Percentiles rank a stretch among this genome's conserved stretches.
Evolutionary conservation across 2,797 vertebrate genomes (phyloP).

Genomic region (Martes flavigula): DNA sequence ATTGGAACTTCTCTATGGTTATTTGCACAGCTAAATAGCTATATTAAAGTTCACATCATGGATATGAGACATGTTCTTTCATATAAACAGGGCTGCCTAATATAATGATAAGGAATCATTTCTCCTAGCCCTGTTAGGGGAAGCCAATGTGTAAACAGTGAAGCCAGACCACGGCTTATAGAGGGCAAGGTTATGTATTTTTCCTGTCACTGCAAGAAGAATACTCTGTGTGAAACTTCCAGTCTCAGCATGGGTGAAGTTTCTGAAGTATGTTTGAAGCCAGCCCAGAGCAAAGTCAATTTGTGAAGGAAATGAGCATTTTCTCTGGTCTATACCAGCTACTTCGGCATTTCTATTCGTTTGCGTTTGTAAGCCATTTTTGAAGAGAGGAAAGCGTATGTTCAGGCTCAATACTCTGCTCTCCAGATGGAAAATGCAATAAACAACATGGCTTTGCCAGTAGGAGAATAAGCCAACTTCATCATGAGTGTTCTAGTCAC

Average conservation of each 20-base stretch:
- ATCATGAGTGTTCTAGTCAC: rapidly evolving
- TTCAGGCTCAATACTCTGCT: not conserved
- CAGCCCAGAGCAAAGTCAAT: not conserved
- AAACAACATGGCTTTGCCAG: rapidly evolving
- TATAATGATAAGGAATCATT: not conserved
- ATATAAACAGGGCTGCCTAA: not conserved
- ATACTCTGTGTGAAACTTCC: not conserved
- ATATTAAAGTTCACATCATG: not conserved
- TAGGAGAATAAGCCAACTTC: too few species aligned
- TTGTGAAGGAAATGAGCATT: not conserved
- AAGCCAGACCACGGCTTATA: not conserved
- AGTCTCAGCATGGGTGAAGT: not conserved
- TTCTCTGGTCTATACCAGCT: too few species aligned
- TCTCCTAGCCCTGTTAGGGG: not conserved
- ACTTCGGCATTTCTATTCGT: not conserved
- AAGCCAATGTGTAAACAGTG: not conserved
- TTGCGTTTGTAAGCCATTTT: not conserved
- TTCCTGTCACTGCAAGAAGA: not conserved
- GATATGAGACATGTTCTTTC: not conserved
- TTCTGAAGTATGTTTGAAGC: not conserved
- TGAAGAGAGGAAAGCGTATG: not conserved
- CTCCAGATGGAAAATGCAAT: not conserved
- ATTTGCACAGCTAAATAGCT: not conserved
- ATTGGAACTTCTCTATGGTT: not conserved
- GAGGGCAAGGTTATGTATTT: not conserved